These are phyloP conservation scores for Stegophylla sp. DNA, from an alignment of 2,888 invertebrate species.

Conservation along the genomic window DNA sequence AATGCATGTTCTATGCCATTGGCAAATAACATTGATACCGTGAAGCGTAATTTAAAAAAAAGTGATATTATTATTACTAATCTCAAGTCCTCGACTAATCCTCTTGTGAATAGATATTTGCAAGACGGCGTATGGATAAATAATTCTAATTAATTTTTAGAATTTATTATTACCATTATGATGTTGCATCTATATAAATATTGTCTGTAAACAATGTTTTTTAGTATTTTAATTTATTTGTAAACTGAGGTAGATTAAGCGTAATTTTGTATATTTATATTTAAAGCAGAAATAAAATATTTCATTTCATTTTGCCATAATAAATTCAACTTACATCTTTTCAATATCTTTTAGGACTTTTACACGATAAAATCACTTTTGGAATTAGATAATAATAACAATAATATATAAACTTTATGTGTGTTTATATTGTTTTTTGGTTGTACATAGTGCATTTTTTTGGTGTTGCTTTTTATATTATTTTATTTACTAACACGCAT, in stretches of 20 bases:
- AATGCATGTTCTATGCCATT: conserved; percentile 9
- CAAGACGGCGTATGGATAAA: conserved; percentile 52
- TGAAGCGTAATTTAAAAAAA: conserved; percentile 30
- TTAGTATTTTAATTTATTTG: neutral
- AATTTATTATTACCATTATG: neutral
- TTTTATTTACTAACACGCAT: neutral
- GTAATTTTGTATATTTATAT: neutral
- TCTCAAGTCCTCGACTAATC: conserved; percentile 74
- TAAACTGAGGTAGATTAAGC: neutral
- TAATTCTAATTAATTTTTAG: conserved; percentile 28
- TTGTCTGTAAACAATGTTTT: neutral
- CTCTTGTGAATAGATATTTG: conserved; percentile 64
- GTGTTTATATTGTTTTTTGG: neutral
- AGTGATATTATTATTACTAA: conserved; percentile 66
- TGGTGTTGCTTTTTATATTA: neutral
- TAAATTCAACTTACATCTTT: too few species aligned
- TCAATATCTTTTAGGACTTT: neutral
- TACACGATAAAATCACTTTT: neutral
- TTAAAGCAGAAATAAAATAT: conserved; percentile 7
- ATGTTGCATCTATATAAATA: too few species aligned
- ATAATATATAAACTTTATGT: neutral
- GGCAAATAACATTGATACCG: neutral
- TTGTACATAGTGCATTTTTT: neutral
- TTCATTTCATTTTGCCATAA: neutral
- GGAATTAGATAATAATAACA: neutral